Base-by-base conservation (phyloP, 2,797 vertebrate species). In the Tangara arthus region DNA sequence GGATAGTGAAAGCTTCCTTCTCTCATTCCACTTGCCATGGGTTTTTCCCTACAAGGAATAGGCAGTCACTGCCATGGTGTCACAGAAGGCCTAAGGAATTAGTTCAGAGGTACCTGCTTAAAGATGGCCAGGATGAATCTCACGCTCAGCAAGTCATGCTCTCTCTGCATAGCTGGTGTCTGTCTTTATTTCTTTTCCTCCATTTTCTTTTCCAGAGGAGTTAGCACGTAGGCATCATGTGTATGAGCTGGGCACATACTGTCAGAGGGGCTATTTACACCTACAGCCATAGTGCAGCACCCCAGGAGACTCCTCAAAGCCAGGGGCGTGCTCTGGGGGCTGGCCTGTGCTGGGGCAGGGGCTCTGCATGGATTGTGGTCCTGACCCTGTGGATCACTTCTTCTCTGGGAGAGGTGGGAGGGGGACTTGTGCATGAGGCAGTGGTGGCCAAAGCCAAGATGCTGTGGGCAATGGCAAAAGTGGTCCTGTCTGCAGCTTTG, bases 81-180 rank as follows among this genome's bases (percentile, higher is more conserved):
- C 61, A 42, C 37, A 75, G 27, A 32, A 57, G 7, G 17, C 35
- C 27, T 50, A 10, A 66, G 27, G 12, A 23, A 11, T 59, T 52
- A 37, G 15, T 46, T 52, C 39, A 76, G 63, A 24, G 16, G 23
- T 17, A 20, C 4, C 2, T 24, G 53, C 28, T 52, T 46, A 20
- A 28, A 44, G 44, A n/a, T 20, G 82, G 53, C 28, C 39, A 52
- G n/a, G 46, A 24, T 27, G 15, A n/a, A 44, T 52, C 23, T 68
- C 23, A 52, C 0, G 0, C 15, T 50, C 13, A n/a, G 37, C 6
- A 59, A 66, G 19, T 44, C 37, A 37, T 23, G 15, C 5, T 68
- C n/a, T 66, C n/a, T 59, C 15, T 52, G 27, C 53, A 52, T 35
- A 66, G 15, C 18, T 32, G n/a, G 0, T 50, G 26, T 15, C 52